phyloP scores from a whole-genome alignment of 2,797 vertebrate genomes.

The Scolopax bukidnonensis region DNA sequence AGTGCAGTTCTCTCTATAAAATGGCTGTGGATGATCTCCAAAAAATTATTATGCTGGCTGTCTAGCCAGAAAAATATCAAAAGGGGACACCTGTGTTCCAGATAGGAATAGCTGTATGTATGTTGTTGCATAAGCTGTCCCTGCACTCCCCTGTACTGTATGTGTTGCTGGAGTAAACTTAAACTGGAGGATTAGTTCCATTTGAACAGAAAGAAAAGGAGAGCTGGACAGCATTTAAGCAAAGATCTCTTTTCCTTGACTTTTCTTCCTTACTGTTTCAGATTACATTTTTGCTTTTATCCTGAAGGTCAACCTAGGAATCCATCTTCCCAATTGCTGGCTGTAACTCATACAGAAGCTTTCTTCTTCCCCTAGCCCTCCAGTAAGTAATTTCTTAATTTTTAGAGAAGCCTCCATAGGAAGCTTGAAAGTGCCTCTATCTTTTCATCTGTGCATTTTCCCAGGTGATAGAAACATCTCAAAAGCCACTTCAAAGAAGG shows the following conservation, averaged over 20 bases:
- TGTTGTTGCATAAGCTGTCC: neutral
- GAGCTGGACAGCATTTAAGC: neutral
- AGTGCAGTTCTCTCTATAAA: constrained; percentile 20
- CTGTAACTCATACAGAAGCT: neutral
- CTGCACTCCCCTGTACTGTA: neutral
- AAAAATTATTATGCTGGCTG: neutral
- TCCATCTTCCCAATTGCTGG: neutral
- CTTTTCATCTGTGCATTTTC: neutral
- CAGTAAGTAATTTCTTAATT: neutral
- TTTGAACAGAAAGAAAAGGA: neutral
- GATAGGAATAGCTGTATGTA: neutral
- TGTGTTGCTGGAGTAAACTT: neutral
- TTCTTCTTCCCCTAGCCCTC: neutral
- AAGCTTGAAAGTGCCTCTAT: neutral
- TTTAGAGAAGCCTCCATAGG: neutral
- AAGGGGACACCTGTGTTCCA: constrained; percentile 40
- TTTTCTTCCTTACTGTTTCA: neutral
- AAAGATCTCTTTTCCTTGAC: neutral
- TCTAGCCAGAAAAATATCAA: constrained; percentile 5
- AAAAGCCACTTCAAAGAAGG: neutral
- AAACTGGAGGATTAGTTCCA: neutral
- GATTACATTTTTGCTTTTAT: neutral
- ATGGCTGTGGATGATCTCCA: constrained; percentile 5
- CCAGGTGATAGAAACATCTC: neutral
- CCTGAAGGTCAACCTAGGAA: neutral